Evolutionary conservation across 1,140 invertebrate genomes (phyloP).

Genomic region (Oncopodura yosiiana): DNA sequence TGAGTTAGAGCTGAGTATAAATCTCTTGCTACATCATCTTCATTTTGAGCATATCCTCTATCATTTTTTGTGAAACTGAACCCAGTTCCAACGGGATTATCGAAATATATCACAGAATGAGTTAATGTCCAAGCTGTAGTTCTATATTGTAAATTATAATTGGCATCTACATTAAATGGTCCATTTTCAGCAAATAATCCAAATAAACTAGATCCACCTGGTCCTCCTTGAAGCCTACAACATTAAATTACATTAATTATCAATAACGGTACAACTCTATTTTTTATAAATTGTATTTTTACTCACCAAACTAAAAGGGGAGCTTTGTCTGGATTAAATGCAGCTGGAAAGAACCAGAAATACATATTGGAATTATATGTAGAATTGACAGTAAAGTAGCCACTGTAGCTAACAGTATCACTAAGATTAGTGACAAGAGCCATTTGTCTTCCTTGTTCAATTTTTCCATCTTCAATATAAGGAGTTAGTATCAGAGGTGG

Average conservation of each 20-base stretch:
- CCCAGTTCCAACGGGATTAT: slow-evolving; percentile 48
- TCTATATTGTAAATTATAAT: slow-evolving; percentile 38
- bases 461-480: slow-evolving; percentile 39
- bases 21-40: slow-evolving; percentile 56
- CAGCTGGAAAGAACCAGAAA: slow-evolving; percentile 47
- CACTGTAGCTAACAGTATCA: slow-evolving; percentile 39
- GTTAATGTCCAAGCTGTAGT: slow-evolving; percentile 42
- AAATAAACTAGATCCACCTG: slow-evolving; percentile 45
- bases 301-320: slow-evolving; percentile 48
- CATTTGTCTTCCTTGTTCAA: slow-evolving; percentile 37
- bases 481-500: slow-evolving; percentile 43
- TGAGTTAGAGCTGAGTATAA: slow-evolving; percentile 56
- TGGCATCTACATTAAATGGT: slow-evolving; percentile 41
- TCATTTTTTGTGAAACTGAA: slow-evolving; percentile 61
- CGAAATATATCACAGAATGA: slow-evolving; percentile 46
- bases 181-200: slow-evolving; percentile 48
- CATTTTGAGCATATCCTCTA: slow-evolving; percentile 52
- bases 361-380: slow-evolving; percentile 45
- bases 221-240: too few relatives aligned
- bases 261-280: slow-evolving; percentile 45
- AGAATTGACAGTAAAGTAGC: slow-evolving; percentile 45
- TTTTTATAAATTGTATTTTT: slow-evolving; percentile 48
- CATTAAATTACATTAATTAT: slow-evolving; percentile 45
- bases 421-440: slow-evolving; percentile 29
- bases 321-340: slow-evolving; percentile 35